These are phyloP conservation scores for Bombus soroeensis DNA, from an alignment of 1,140 invertebrate genomes.

Conservation along the genomic window DNA sequence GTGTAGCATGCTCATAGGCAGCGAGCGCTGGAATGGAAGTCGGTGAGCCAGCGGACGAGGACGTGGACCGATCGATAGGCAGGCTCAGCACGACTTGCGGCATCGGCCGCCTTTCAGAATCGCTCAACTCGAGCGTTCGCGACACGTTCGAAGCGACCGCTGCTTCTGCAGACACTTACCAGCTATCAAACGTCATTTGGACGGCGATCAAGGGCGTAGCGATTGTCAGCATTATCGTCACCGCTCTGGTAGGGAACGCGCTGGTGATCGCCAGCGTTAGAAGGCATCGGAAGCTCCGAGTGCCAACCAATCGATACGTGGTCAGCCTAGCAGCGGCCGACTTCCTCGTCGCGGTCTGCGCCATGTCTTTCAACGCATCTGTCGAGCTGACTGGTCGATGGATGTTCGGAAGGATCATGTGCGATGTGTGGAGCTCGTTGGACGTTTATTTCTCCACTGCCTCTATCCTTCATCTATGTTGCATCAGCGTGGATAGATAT, in stretches of 20 bases:
- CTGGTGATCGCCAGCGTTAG: constrained; percentile 91
- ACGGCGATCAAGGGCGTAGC: constrained; percentile 83
- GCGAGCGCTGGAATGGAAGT: constrained; percentile 70
- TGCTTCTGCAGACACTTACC: neutral
- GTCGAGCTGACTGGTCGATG: constrained; percentile 92
- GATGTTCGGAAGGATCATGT: constrained; percentile 94
- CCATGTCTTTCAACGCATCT: constrained; percentile 98
- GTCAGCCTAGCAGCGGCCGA: constrained; percentile 96
- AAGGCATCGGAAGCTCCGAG: constrained; percentile 90
- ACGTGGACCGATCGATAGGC: constrained; percentile 59
- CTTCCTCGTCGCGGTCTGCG: constrained; percentile 94
- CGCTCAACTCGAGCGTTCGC: constrained; percentile 18
- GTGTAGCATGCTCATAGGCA: constrained; percentile 29
- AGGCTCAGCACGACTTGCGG: constrained; percentile 28
- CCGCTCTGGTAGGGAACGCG: constrained; percentile 90
- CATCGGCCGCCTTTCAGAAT: constrained; percentile 10
- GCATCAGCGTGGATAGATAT: constrained; percentile 96
- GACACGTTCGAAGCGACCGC: neutral
- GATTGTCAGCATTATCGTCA: constrained; percentile 89
- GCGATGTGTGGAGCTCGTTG: constrained; percentile 96
- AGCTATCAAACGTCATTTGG: constrained; percentile 33
- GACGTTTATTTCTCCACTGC: constrained; percentile 98
- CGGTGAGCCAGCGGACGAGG: constrained; percentile 68
- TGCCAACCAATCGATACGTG: constrained; percentile 97
- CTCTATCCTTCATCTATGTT: constrained; percentile 96